phyloP scores from a whole-genome alignment of 1,140 invertebrate species.

The Belonocnema kinseyi region DNA sequence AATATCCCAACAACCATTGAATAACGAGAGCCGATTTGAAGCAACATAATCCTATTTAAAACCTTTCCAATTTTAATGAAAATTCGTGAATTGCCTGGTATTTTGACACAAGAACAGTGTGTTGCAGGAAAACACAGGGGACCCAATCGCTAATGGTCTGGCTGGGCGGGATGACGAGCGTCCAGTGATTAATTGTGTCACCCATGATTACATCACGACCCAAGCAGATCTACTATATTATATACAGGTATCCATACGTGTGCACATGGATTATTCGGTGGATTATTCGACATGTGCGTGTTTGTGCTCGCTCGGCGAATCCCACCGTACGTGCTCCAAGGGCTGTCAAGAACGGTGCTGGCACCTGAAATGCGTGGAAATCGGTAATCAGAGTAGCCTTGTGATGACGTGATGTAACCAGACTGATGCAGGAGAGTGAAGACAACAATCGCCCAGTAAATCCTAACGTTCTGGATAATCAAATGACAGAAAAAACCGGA shows the following conservation, averaged over 20 bases:
- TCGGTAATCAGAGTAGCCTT: conserved; percentile 23
- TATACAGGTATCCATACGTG: conserved; percentile 44
- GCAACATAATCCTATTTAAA: too few relatives aligned
- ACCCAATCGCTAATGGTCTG: conserved; percentile 57
- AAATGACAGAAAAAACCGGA: too few relatives aligned
- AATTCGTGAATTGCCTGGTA: too few relatives aligned
- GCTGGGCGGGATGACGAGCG: conserved; percentile 48
- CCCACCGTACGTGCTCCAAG: conserved; percentile 38
- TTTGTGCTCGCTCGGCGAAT: conserved; percentile 10
- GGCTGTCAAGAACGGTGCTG: conserved; percentile 41
- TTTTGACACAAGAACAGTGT: too few relatives aligned
- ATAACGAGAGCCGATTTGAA: too few relatives aligned
- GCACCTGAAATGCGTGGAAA: conserved; percentile 35
- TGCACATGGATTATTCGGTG: conserved; percentile 49
- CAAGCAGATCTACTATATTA: conserved; percentile 29
- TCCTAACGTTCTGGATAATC: neutral
- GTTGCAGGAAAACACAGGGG: too few relatives aligned
- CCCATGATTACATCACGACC: conserved; percentile 63
- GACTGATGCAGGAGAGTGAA: conserved; percentile 1
- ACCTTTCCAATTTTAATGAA: too few relatives aligned
- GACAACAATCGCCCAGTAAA: neutral
- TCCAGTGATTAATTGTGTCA: conserved; percentile 69
- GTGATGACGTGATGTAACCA: neutral
- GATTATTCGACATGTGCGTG: conserved; percentile 32
- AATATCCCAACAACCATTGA: too few relatives aligned